Percentiles rank a stretch among this genome's conserved stretches.
Conservation (phyloP, 2,888 invertebrate species). For the Marasmarcha lunaedactyla region DNA sequence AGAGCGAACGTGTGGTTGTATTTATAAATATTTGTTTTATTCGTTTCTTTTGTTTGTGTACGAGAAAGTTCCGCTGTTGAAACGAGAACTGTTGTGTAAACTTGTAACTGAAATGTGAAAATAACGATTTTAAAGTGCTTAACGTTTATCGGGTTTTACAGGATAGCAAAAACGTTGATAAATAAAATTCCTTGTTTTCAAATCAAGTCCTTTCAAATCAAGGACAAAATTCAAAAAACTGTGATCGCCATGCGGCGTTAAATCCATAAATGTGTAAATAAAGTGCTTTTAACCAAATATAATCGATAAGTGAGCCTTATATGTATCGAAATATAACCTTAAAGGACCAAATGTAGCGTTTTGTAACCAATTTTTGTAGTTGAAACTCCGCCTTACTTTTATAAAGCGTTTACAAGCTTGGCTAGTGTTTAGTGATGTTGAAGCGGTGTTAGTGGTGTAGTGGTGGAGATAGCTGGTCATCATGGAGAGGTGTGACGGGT, state of each 20-base stretch:
- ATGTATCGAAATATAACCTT: slow-evolving; percentile 36
- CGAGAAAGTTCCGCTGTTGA: neutral
- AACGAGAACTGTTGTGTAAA: neutral
- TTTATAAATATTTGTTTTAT: neutral
- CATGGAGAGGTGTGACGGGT: slow-evolving; percentile 81
- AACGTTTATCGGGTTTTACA: neutral
- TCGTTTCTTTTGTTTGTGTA: too few relatives aligned
- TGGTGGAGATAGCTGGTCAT: slow-evolving; percentile 19
- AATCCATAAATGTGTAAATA: slow-evolving; percentile 24
- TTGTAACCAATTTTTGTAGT: slow-evolving; percentile 41
- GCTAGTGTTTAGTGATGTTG: neutral
- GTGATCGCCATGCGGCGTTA: slow-evolving; percentile 61
- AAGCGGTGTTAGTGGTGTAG: neutral
- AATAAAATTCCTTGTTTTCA: neutral
- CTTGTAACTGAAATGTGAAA: neutral
- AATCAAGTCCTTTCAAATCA: too few relatives aligned
- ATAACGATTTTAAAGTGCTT: too few relatives aligned
- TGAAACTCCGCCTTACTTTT: slow-evolving; percentile 53
- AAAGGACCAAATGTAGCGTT: slow-evolving; percentile 59
- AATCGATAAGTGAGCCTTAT: slow-evolving; percentile 45
- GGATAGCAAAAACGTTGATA: neutral
- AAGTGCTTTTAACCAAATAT: slow-evolving; percentile 55
- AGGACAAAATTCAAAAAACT: slow-evolving; percentile 21
- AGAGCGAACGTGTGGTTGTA: neutral
- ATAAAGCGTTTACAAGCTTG: slow-evolving; percentile 23